Evolutionary conservation across 2,797 vertebrate genomes (phyloP).

Genomic region (Kryptopterus vitreolus): DNA sequence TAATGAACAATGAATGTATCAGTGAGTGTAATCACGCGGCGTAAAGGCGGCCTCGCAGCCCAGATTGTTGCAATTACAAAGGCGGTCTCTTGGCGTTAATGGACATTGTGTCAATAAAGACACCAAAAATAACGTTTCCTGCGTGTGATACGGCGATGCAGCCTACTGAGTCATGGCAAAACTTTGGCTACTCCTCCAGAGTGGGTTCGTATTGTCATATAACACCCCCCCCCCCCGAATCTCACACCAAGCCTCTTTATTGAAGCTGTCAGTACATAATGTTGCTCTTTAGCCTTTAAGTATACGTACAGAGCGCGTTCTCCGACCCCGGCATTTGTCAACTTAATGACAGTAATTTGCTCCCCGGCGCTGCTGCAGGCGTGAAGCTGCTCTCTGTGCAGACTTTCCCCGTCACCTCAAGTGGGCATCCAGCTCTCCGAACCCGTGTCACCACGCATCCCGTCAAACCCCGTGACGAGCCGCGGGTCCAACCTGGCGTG

Average conservation of each 20-base stretch:
- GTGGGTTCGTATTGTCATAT: slow-evolving; percentile 31
- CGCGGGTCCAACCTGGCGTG: slow-evolving; percentile 54
- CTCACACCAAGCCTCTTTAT: slow-evolving; percentile 54
- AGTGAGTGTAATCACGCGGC: no score
- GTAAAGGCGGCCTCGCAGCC: no score
- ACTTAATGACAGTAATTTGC: slow-evolving; percentile 67
- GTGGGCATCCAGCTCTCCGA: slow-evolving; percentile 79
- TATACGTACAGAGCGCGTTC: slow-evolving; percentile 51
- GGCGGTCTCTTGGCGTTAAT: background rate
- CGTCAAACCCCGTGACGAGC: slow-evolving; percentile 59
- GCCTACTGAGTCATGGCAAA: slow-evolving; percentile 7
- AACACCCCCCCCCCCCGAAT: slow-evolving; percentile 37
- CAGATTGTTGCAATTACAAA: background rate
- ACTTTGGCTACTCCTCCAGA: slow-evolving; percentile 30
- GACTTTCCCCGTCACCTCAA: slow-evolving; percentile 62
- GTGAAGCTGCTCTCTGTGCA: slow-evolving; percentile 41
- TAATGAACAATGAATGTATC: no score
- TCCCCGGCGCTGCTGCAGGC: slow-evolving; percentile 61
- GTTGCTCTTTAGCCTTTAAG: slow-evolving; percentile 62
- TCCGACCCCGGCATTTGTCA: slow-evolving; percentile 59
- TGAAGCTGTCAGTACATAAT: slow-evolving; percentile 66
- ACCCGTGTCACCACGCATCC: slow-evolving; percentile 67
- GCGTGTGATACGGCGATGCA: background rate
- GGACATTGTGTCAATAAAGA: background rate
- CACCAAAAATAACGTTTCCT: slow-evolving; percentile 30